Evolutionary conservation across 2,888 invertebrate genomes (phyloP).

Genomic region (Elegia similella): DNA sequence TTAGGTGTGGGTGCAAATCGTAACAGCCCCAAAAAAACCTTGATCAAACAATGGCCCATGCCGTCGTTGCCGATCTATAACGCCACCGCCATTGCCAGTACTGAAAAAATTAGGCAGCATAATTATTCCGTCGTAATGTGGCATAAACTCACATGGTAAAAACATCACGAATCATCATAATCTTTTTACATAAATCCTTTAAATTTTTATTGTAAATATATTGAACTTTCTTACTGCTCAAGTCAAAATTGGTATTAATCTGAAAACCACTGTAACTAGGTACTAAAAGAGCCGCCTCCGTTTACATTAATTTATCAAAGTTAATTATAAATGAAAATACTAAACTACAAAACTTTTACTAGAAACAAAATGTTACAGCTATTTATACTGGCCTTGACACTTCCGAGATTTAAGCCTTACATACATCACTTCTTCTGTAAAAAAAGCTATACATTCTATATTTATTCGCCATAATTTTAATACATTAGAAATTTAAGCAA

Average conservation of each 20-base stretch:
- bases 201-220: no score
- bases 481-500: slow-evolving; percentile 14
- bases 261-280: neutral
- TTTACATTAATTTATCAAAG: neutral
- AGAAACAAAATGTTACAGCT: neutral
- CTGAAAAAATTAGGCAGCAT: no score
- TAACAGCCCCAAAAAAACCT: no score
- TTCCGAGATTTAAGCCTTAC: slow-evolving; percentile 4
- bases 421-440: neutral
- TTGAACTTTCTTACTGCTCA: no score
- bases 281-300: neutral
- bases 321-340: neutral
- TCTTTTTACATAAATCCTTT: no score
- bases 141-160: no score
- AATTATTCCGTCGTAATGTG: no score
- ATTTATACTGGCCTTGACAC: neutral
- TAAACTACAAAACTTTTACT: neutral
- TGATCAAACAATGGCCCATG: no score
- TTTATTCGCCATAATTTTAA: slow-evolving; percentile 12
- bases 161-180: no score
- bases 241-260: neutral
- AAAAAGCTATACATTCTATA: neutral
- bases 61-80: no score
- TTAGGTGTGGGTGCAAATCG: no score
- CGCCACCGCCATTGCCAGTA: no score